Base-by-base conservation (phyloP, 2,888 invertebrate genomes). In the Erannis defoliaria region DNA sequence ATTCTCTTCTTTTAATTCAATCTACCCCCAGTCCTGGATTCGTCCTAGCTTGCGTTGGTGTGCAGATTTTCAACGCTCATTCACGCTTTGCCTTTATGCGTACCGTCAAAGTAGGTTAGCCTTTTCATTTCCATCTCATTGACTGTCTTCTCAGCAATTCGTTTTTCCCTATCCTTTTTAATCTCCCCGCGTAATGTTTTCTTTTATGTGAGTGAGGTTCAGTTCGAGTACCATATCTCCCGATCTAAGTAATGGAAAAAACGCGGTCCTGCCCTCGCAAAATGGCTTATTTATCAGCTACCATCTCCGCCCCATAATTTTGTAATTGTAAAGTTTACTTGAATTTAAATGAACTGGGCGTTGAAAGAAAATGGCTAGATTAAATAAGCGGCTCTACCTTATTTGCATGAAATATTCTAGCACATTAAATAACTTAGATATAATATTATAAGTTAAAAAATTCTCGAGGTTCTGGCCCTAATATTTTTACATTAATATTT, bases 211-310 rank as follows among this genome's bases (percentile, higher is more conserved):
- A 62, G 51, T 45, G 45, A 51, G 56, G 56, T 56, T 62, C 50
- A 51, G 51, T 51, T 63, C 63, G 59, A 62, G 66, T 64, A 66
- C 65, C 68, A 68, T 68, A 70, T 70, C 68, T 66, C 61, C 51
- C 48, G 64, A 70, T 71, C 68, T 68, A 64, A 66, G 70, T 71
- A 68, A 71, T 71, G 68, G 64, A 71, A 70, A 70, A 67, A 68
- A 55, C 63, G 68, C 64, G 68, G 63, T 67, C 65, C 65, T 67
- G 63, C 56, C 61, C 65, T 62, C 53, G 63, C 65, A 67, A 68
- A 70, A 68, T 67, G 62, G 65, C 62, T 68, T 68, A 67, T 70
- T 70, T 68, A 67, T 70, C 68, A 70, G 65, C 65, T 57, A 60
- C 66, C 70, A 67, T 70, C 68, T 65, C 70, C 62, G 57, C 66